A percentile compares a stretch with the other conserved stretches of the same genome.
These are phyloP conservation scores for Leptoclinus maculatus DNA, from an alignment of 2,797 vertebrate genomes.

Conservation along the genomic window DNA sequence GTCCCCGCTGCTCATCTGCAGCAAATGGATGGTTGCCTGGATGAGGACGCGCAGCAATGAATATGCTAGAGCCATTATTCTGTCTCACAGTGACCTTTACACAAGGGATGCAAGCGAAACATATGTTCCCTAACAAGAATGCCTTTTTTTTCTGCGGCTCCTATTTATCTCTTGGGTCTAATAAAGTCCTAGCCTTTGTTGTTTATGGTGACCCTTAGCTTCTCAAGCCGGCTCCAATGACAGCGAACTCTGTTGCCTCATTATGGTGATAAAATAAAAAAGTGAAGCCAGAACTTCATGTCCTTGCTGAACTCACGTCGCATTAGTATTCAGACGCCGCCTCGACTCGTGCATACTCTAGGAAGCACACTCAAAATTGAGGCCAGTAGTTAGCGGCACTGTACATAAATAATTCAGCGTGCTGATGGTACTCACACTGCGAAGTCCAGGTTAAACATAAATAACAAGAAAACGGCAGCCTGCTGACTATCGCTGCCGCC, in stretches of 20 bases:
- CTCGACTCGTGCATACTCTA: slow-evolving; percentile 6
- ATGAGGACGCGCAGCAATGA: slow-evolving; percentile 59
- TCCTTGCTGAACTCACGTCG: slow-evolving; percentile 47
- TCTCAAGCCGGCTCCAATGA: slow-evolving; percentile 52
- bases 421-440: slow-evolving; percentile 40
- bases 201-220: slow-evolving; percentile 75
- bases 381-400: slow-evolving; percentile 49
- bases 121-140: slow-evolving; percentile 77
- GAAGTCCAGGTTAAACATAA: slow-evolving; percentile 56
- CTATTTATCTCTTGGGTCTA: slow-evolving; percentile 72
- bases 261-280: slow-evolving; percentile 73
- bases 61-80: slow-evolving; percentile 71
- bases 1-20: slow-evolving; percentile 59
- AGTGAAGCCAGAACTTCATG: slow-evolving; percentile 49
- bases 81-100: slow-evolving; percentile 79
- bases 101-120: slow-evolving; percentile 62
- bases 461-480: slow-evolving; percentile 45
- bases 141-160: slow-evolving; percentile 56
- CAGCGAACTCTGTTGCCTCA: slow-evolving; percentile 61
- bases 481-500: slow-evolving; percentile 13
- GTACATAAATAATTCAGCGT: slow-evolving; percentile 67
- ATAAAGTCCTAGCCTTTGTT: slow-evolving; percentile 68
- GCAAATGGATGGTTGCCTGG: slow-evolving; percentile 60
- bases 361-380: slow-evolving; percentile 50
- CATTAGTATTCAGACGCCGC: slow-evolving; percentile 47